Evolutionary conservation across 2,113 vertebrate species (phyloP), one percentile per base, ranked within the genome.

Genomic region (Thymallus thymallus): DNA sequence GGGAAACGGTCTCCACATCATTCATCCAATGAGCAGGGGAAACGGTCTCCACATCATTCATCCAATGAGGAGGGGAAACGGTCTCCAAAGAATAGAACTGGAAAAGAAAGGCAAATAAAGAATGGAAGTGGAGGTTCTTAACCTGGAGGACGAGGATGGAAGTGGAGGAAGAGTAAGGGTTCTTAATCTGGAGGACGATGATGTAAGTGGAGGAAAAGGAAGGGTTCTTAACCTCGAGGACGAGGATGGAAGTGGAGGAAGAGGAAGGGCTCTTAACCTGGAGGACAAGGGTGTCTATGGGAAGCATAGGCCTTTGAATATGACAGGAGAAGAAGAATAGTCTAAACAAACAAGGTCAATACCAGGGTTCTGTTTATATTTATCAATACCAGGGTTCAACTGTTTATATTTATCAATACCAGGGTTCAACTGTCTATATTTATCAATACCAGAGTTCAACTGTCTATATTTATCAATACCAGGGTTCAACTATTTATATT

Each of bases 1-100:
- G 56, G 56, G n/a, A 4, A 51, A 9, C 30, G 14, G 23, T 70
- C 80, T 81, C 63, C 30, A 56, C 58, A 65, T 30, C 62, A 78
- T 88, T 87, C 45, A 79, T 69, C 69, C 70, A 41, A 22, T 79
- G 6, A 63, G 32, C 20, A 35, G 56, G 56, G 56, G n/a, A 4
- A 51, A 9, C 30, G 14, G 23, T 70, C 80, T 81, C 63, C 30
- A 56, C 58, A 65, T 30, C 62, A 78, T 88, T 87, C 45, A 79
- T 69, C 69, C 70, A 41, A 22, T 79, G 6, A 63, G 32, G 65
- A 13, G 45, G 22, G 69, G n/a, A n/a, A n/a, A n/a, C n/a, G n/a
- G n/a, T n/a, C n/a, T n/a, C n/a, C n/a, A 71, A 61, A 68, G 78
- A 74, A 48, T 69, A 56, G 56, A 68, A 24, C 20, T 2, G 12